A percentile compares a stretch with the other conserved stretches of the same genome.
These are phyloP conservation scores for Hycleus phaleratus DNA, from an alignment of 1,140 invertebrate genomes.

Conservation along the genomic window DNA sequence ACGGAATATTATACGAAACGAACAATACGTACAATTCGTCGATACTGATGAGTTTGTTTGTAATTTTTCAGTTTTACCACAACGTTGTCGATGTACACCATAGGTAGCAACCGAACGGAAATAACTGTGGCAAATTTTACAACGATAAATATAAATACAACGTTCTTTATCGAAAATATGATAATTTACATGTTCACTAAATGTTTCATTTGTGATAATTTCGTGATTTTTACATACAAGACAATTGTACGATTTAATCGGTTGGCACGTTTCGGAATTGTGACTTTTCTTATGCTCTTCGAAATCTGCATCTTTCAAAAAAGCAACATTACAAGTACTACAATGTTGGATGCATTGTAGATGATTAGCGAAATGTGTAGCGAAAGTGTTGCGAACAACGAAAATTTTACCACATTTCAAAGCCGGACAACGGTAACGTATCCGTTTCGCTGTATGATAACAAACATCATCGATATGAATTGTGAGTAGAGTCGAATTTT, in stretches of 20 bases:
- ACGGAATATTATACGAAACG: constrained; percentile 13
- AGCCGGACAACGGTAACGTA: constrained; percentile 40
- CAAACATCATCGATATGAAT: constrained; percentile 44
- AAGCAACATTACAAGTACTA: constrained; percentile 37
- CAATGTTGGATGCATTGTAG: constrained; percentile 43
- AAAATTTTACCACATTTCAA: constrained; percentile 39
- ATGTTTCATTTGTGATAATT: constrained; percentile 7
- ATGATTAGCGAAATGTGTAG: constrained; percentile 42
- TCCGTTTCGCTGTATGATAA: constrained; percentile 45
- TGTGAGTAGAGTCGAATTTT: constrained; percentile 36
- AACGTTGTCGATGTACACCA: constrained; percentile 19
- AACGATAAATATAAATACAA: constrained; percentile 31
- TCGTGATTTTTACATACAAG: constrained; percentile 16
- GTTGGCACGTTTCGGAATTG: constrained; percentile 4
- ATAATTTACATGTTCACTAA: constrained; percentile 22
- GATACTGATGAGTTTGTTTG: constrained; percentile 10
- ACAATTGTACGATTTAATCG: constrained; percentile 26
- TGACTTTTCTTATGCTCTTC: constrained; percentile 20
- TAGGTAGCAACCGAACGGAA: constrained; percentile 32
- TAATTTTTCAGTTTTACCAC: not conserved
- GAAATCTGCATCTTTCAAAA: constrained; percentile 36
- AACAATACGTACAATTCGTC: constrained; percentile 16
- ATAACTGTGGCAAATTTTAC: constrained; percentile 31
- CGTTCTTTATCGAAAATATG: constrained; percentile 24
- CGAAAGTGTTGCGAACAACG: constrained; percentile 40